These are phyloP conservation scores for Heteronetta atricapilla DNA, from an alignment of 2,113 vertebrate genomes.

Conservation along the genomic window DNA sequence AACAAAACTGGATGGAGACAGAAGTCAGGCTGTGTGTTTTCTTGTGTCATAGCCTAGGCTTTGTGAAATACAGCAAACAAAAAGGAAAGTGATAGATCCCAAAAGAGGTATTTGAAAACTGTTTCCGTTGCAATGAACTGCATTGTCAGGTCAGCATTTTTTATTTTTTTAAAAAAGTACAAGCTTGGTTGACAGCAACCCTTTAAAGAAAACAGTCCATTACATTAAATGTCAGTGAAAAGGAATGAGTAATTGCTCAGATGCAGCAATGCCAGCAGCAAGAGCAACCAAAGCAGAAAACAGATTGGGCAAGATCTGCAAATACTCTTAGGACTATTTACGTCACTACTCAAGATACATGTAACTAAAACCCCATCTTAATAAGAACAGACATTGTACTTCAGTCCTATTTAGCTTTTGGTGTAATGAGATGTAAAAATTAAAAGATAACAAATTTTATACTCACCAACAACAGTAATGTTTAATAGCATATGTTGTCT, in stretches of 20 bases:
- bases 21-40: not conserved
- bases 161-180: not conserved
- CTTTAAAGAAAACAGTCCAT: constrained; percentile 10
- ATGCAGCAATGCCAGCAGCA: constrained; percentile 24
- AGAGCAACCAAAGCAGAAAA: constrained; percentile 21
- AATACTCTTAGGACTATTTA: constrained; percentile 8
- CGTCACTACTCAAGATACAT: not conserved
- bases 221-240: constrained; percentile 20
- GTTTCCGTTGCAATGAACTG: not conserved
- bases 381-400: not conserved
- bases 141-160: not conserved
- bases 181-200: not conserved
- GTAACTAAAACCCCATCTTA: not conserved
- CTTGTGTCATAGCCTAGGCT: not conserved
- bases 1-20: not conserved
- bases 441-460: not conserved
- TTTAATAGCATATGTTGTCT: not conserved
- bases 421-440: not conserved
- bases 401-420: not conserved
- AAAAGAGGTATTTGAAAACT: not conserved
- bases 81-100: not conserved
- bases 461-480: not conserved
- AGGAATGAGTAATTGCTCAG: constrained; percentile 14
- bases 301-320: not conserved
- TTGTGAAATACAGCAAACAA: constrained; percentile 21